These are phyloP conservation scores for Pseudorhiza aurosa DNA, from an alignment of 30 jellyfish, hydroid and myxozoan genomes.

Conservation along the genomic window DNA sequence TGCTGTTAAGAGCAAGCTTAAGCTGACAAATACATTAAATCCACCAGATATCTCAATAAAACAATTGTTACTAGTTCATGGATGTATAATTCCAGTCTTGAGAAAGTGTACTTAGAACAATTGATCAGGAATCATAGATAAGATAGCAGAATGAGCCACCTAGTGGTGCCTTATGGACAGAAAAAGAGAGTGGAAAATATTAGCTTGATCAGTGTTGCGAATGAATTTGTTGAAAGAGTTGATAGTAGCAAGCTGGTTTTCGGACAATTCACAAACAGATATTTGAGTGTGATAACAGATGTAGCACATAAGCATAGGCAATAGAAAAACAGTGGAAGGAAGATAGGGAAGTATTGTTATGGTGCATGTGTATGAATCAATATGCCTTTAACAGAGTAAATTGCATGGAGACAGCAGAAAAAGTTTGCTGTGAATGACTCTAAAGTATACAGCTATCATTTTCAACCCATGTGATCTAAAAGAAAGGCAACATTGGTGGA, in stretches of 20 bases:
- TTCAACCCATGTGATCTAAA: no score
- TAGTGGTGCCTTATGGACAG: no score
- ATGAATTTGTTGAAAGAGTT: no score
- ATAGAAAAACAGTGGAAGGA: background rate
- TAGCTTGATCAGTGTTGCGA: no score
- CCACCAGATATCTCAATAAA: background rate
- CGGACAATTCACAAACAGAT: background rate
- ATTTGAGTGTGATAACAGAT: background rate
- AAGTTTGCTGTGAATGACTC: constrained; percentile 25
- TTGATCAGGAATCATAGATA: no score
- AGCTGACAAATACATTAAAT: background rate
- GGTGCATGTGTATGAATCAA: background rate
- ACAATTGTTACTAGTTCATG: no score
- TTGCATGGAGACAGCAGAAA: constrained; percentile 21
- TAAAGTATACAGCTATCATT: constrained; percentile 13
- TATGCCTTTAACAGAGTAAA: constrained; percentile 4
- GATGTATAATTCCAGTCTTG: no score
- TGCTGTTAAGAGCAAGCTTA: no score
- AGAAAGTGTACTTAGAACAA: no score
- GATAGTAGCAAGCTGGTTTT: no score
- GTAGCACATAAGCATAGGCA: background rate
- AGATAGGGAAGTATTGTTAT: background rate
- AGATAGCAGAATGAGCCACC: no score
- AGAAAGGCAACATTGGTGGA: constrained; percentile 24
- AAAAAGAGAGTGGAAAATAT: no score